Evolutionary conservation across 1,140 invertebrate genomes (phyloP).

Genomic region (Drosophila prosaltans): DNA sequence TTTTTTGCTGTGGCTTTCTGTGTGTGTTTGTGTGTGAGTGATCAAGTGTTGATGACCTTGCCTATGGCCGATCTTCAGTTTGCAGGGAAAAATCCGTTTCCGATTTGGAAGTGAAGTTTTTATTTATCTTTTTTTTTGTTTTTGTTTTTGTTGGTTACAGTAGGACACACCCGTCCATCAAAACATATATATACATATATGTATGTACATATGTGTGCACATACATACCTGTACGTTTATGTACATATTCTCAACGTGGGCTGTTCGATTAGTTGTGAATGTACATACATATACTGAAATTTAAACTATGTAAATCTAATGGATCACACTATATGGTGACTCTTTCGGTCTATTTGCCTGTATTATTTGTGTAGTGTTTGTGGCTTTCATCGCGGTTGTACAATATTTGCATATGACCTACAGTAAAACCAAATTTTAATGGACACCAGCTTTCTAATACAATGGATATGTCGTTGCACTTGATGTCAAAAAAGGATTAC

Average conservation of each 20-base stretch:
- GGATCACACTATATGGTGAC: slow-evolving; percentile 7
- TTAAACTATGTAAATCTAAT: slow-evolving; percentile 4
- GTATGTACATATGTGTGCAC: not conserved
- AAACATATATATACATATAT: too few relatives aligned
- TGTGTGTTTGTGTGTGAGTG: slow-evolving; percentile 20
- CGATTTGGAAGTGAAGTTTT: slow-evolving; percentile 3
- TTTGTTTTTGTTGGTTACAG: not conserved
- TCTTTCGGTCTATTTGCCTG: slow-evolving; percentile 10
- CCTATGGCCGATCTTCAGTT: slow-evolving; percentile 23
- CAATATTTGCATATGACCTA: slow-evolving; percentile 17
- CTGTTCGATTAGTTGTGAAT: not conserved
- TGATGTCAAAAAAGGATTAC: too few relatives aligned
- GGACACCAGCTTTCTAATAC: not conserved
- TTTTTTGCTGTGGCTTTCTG: slow-evolving; percentile 39
- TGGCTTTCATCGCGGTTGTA: slow-evolving; percentile 15
- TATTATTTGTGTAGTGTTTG: not conserved
- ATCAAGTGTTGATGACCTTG: slow-evolving; percentile 30
- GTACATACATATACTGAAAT: not conserved
- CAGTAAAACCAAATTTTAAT: slow-evolving; percentile 1
- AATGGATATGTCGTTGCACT: too few relatives aligned
- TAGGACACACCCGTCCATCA: slow-evolving; percentile 15
- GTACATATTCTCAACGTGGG: not conserved
- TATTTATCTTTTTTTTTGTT: too few relatives aligned
- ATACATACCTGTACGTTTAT: too few relatives aligned
- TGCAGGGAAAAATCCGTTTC: slow-evolving; percentile 13